Evolutionary conservation across 2,888 invertebrate genomes (phyloP), one percentile per base, ranked within the genome.

Genomic region (Prosapia bicincta): DNA sequence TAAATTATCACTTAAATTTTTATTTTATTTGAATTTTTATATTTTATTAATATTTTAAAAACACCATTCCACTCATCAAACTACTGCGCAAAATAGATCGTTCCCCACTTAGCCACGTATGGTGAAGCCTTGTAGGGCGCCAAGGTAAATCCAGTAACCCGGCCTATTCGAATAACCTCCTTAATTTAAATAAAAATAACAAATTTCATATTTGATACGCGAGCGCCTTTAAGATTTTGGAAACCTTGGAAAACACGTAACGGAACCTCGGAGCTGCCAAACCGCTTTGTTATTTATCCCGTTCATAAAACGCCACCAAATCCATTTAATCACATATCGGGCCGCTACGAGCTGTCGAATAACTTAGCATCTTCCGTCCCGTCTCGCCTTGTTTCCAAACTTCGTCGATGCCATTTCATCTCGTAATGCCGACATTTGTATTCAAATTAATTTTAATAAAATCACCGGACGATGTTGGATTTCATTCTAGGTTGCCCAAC

Each of bases 381-480:
- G 5, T 54, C 54, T 54, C 54, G 20, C 54, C 54, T 54, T 54
- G 54, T 54, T 20, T 54, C 20, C 54, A 54, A 54, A 54, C 54
- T 54, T 54, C 54, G 54, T 54, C 54, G 54, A 54, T 54, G 54
- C 54, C 54, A 54, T 54, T 54, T 54, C 54, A 10, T 54, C 15
- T 54, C 20, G 20, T 54, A 54, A 54, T 54, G 13, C 54, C n/a
- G 3, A 20, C 54, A 54, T 54, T 54, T 54, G 54, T 54, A 54
- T 54, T 54, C 54, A 54, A 54, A 54, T 54, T 54, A 54, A 54
- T 54, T 54, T 54, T 54, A 54, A 54, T 54, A 54, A 54, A 54
- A 54, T 54, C 54, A 54, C 54, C 3, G 20, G 54, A 54, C 54
- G 54, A 54, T 20, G 54, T n/a, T 54, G 54, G 54, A 54, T 54